A percentile compares a stretch with the other conserved stretches of the same genome.
These are phyloP conservation scores for Sesamia inferens DNA, from an alignment of 2,888 invertebrate genomes.

Conservation along the genomic window DNA sequence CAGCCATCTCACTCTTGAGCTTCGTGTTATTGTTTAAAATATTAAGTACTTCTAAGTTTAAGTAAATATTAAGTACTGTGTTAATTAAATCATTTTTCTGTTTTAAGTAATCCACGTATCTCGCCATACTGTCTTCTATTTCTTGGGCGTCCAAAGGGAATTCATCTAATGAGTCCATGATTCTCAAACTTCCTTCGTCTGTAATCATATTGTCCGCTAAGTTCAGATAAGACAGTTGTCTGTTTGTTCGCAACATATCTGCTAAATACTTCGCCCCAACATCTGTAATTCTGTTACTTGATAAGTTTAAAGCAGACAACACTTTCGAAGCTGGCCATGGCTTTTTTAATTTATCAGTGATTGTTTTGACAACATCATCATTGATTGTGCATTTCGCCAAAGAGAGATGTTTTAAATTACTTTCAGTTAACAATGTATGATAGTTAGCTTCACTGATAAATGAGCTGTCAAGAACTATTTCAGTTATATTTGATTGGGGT, in stretches of 20 bases:
- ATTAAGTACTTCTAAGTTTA: no score
- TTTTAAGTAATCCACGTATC: background rate
- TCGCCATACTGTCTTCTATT: background rate
- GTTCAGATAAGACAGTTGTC: constrained; percentile 75
- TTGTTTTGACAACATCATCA: constrained; percentile 68
- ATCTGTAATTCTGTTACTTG: constrained; percentile 78
- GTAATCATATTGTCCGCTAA: constrained; percentile 75
- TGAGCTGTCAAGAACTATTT: constrained; percentile 74
- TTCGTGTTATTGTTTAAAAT: no score
- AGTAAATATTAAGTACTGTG: no score
- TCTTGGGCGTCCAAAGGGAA: constrained; percentile 54
- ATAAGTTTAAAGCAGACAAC: constrained; percentile 72
- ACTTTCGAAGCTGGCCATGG: constrained; percentile 70
- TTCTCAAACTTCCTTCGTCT: constrained; percentile 70
- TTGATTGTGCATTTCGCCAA: constrained; percentile 75
- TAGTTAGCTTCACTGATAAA: constrained; percentile 71
- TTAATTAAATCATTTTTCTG: background rate
- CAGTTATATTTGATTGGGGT: constrained; percentile 71
- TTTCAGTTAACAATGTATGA: constrained; percentile 68
- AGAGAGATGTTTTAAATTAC: constrained; percentile 71
- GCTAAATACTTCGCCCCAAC: constrained; percentile 71
- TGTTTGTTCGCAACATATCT: constrained; percentile 72
- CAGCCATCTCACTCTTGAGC: no score
- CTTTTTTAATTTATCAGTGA: constrained; percentile 65
- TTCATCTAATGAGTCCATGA: constrained; percentile 63